These are phyloP conservation scores for Aurelia sp. DNA, from an alignment of 30 jellyfish, hydroid and myxozoan genomes.

Conservation along the genomic window DNA sequence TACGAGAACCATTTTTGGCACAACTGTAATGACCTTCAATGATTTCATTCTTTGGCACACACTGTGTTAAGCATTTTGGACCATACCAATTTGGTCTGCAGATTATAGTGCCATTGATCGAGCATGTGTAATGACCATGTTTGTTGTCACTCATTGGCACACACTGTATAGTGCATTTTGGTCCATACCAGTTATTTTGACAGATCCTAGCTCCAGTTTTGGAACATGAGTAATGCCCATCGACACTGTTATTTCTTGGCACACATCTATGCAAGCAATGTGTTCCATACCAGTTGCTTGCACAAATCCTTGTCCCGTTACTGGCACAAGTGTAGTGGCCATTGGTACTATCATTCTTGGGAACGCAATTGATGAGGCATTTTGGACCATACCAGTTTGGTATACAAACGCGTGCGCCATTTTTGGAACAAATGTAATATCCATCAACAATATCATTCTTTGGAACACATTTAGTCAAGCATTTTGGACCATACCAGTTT, in stretches of 20 bases:
- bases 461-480: too few species aligned
- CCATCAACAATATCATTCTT: too few species aligned
- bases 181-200: constrained; percentile 61
- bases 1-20: too few species aligned
- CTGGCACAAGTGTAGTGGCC: constrained; percentile 56
- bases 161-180: constrained; percentile 43
- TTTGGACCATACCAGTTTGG: not conserved
- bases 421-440: not conserved
- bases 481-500: constrained; percentile 5
- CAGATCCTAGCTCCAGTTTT: constrained; percentile 48
- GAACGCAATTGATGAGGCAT: not conserved
- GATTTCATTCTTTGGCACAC: not conserved
- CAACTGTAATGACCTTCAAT: too few species aligned
- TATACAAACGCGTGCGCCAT: not conserved
- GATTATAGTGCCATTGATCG: constrained; percentile 27
- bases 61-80: constrained; percentile 25
- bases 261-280: constrained; percentile 38
- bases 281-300: constrained; percentile 49
- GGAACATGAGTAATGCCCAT: constrained; percentile 61
- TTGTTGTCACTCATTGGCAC: constrained; percentile 18
- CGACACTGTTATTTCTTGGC: constrained; percentile 22
- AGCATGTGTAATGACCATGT: constrained; percentile 29
- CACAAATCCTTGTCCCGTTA: constrained; percentile 34
- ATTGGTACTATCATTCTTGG: constrained; percentile 20
- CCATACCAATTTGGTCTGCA: constrained; percentile 50